Evolutionary conservation across 2,797 vertebrate species (phyloP).

Genomic region (Ptychobarbus kaznakovi): DNA sequence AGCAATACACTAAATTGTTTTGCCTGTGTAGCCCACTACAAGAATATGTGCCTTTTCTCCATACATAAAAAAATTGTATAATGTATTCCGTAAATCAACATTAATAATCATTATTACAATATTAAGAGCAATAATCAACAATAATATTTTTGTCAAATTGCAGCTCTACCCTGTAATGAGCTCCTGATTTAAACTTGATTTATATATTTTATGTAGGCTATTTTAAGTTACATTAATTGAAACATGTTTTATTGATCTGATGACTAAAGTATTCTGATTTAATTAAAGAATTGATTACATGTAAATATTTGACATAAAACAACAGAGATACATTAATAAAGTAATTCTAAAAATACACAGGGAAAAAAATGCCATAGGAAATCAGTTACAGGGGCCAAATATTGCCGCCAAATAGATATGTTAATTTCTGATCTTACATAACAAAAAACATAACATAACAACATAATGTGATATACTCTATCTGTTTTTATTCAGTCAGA

Average conservation of each 20-base stretch:
- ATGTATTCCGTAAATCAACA: background rate
- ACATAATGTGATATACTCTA: background rate
- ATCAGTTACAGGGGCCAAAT: background rate
- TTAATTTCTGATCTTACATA: background rate
- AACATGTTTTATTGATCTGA: background rate
- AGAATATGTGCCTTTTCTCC: background rate
- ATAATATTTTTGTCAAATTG: background rate
- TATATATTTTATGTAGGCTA: background rate
- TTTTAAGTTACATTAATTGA: background rate
- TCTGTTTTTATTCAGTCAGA: constrained; percentile 1
- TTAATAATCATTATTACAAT: background rate
- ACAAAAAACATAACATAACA: background rate
- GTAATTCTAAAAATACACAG: background rate
- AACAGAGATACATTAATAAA: background rate
- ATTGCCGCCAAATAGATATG: background rate
- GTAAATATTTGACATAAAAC: background rate
- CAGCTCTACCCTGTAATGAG: background rate
- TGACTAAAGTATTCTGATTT: background rate
- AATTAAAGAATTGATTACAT: background rate
- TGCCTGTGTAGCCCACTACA: background rate
- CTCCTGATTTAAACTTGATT: background rate
- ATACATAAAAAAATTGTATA: background rate
- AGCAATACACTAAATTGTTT: background rate
- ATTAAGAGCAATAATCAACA: background rate
- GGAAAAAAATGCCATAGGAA: background rate